A percentile compares a stretch with the other conserved stretches of the same genome.
phyloP scores from a whole-genome alignment of 1,140 invertebrate genomes.

The Papilio polyxenes region DNA sequence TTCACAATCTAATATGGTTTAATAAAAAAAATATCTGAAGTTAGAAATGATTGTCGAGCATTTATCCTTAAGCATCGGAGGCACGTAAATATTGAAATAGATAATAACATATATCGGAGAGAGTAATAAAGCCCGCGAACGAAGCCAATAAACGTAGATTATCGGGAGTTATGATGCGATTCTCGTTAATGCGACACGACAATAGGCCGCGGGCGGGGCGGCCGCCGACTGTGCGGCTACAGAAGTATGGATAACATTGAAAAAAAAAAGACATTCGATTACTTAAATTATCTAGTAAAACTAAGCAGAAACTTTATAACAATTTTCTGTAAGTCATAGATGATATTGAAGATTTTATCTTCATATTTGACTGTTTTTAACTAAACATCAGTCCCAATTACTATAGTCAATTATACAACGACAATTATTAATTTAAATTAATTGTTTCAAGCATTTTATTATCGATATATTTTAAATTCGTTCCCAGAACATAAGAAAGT shows the following conservation, averaged over 20 bases:
- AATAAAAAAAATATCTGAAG: not conserved
- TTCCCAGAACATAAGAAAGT: conserved; percentile 32
- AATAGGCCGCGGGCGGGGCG: conserved; percentile 67
- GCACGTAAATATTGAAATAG: conserved; percentile 39
- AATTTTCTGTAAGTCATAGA: no score
- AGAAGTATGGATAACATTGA: conserved; percentile 38
- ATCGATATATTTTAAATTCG: no score
- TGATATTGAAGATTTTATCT: no score
- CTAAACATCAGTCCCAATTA: no score
- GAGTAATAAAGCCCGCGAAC: conserved; percentile 70
- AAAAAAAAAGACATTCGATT: conserved; percentile 18
- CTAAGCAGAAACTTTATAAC: no score
- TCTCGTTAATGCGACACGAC: conserved; percentile 76
- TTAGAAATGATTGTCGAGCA: not conserved
- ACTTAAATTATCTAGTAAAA: no score
- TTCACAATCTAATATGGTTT: no score
- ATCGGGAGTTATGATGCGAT: conserved; percentile 80
- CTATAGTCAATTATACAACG: no score
- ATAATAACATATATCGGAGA: conserved; percentile 56
- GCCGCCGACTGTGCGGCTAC: conserved; percentile 33
- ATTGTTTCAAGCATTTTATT: no score
- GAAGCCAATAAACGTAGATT: conserved; percentile 79
- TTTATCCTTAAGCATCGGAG: conserved; percentile 27
- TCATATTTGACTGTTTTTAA: no score
- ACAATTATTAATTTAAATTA: no score